These are phyloP conservation scores for Channa argus DNA, from an alignment of 2,113 vertebrate species.

Conservation along the genomic window DNA sequence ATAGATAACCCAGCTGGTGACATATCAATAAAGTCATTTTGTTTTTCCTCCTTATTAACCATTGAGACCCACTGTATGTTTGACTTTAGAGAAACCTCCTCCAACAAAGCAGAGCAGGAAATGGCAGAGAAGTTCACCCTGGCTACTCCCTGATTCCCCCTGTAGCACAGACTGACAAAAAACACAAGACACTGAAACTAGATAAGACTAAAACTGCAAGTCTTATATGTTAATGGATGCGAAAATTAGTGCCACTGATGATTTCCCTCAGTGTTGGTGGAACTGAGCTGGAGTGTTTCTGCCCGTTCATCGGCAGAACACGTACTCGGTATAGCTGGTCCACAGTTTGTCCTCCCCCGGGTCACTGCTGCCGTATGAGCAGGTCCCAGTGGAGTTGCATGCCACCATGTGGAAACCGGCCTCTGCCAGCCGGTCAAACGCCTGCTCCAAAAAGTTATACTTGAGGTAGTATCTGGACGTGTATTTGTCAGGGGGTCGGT, in stretches of 20 bases:
- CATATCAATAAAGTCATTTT: neutral
- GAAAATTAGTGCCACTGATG: neutral
- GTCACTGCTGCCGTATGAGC: constrained; percentile 91
- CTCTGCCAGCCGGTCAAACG: constrained; percentile 94
- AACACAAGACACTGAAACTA: neutral
- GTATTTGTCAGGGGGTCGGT: constrained; percentile 95
- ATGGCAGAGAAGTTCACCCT: constrained; percentile 22
- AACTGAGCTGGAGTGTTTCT: neutral
- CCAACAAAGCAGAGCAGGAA: constrained; percentile 1
- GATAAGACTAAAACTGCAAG: neutral
- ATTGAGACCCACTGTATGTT: neutral
- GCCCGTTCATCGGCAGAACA: constrained; percentile 86
- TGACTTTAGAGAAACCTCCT: neutral
- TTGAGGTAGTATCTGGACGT: constrained; percentile 98
- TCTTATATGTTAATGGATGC: constrained; percentile 2
- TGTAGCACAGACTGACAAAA: neutral
- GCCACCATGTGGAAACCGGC: constrained; percentile 97
- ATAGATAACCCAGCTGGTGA: constrained; percentile 25
- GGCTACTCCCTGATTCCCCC: neutral
- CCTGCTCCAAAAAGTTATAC: constrained; percentile 98
- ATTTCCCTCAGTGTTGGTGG: neutral
- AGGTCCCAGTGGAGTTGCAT: constrained; percentile 96
- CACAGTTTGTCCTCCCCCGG: constrained; percentile 97
- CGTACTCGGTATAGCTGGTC: constrained; percentile 99
- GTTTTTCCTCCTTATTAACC: neutral